phyloP scores from a whole-genome alignment of 2,797 vertebrate genomes.

The Botia almorhae region DNA sequence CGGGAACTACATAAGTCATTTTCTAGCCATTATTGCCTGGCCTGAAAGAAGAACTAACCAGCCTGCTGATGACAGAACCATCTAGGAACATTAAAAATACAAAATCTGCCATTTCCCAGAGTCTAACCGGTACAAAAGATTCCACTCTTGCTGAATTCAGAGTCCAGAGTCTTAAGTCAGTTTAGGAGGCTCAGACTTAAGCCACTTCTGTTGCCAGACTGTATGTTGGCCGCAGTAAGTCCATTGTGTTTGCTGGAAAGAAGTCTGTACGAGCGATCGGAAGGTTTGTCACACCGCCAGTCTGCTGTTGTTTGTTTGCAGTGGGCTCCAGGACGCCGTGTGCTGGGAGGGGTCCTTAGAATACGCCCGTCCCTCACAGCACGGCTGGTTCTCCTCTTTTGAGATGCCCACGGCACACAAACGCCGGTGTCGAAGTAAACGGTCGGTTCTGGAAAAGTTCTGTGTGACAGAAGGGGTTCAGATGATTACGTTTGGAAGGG shows the following conservation, averaged over 20 bases:
- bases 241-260: constrained; percentile 29
- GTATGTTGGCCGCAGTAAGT: constrained; percentile 19
- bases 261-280: constrained; percentile 1
- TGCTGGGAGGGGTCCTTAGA: constrained; percentile 78
- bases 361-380: constrained; percentile 70
- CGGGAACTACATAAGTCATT: constrained; percentile 27
- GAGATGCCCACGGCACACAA: constrained; percentile 88
- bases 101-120: constrained; percentile 39
- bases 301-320: constrained; percentile 80
- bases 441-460: constrained; percentile 95
- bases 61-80: constrained; percentile 56
- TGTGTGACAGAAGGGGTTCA: constrained; percentile 64
- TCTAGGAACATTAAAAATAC: constrained; percentile 59
- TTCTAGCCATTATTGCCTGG: constrained; percentile 57
- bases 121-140: constrained; percentile 56
- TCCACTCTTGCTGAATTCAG: constrained; percentile 44
- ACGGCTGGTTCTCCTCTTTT: constrained; percentile 83
- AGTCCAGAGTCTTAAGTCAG: constrained; percentile 31
- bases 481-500: not conserved
- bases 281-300: constrained; percentile 69
- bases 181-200: not conserved
- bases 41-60: constrained; percentile 50
- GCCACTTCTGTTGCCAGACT: not conserved
- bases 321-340: constrained; percentile 79
- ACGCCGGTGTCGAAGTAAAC: constrained; percentile 93